These are phyloP conservation scores for Monomorium pharaonis DNA, from an alignment of 1,140 invertebrate species.

Conservation along the genomic window DNA sequence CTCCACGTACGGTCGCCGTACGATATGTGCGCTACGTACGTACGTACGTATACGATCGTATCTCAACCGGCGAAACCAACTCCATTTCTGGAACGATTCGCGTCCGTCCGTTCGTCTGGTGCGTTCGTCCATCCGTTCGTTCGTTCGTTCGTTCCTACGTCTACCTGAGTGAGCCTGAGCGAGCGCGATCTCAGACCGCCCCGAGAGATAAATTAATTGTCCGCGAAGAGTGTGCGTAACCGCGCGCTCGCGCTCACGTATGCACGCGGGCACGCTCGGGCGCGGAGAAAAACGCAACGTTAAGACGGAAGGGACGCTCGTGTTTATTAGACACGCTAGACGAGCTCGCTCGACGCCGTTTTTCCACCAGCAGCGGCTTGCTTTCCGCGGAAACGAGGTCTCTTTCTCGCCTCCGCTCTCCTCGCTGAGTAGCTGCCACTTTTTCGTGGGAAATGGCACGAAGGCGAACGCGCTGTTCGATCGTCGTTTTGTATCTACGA, in stretches of 20 bases:
- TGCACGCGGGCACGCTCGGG: constrained; percentile 19
- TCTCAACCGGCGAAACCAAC: constrained; percentile 81
- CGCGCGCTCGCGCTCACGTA: constrained; percentile 33
- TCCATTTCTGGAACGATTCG: constrained; percentile 81
- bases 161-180: constrained; percentile 54
- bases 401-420: neutral
- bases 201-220: constrained; percentile 80
- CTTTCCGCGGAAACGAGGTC: constrained; percentile 39
- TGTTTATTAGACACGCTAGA: constrained; percentile 79
- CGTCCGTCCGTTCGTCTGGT: constrained; percentile 45
- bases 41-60: constrained; percentile 77
- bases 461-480: neutral
- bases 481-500: neutral
- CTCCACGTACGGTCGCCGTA: constrained; percentile 64
- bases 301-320: constrained; percentile 57
- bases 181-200: constrained; percentile 58
- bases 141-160: constrained; percentile 18
- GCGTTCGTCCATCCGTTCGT: constrained; percentile 58
- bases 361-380: constrained; percentile 50
- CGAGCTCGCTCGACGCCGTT: constrained; percentile 60
- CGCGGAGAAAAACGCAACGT: neutral
- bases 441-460: constrained; percentile 40
- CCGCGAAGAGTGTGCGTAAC: constrained; percentile 60
- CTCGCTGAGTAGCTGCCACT: neutral
- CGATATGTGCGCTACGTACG: constrained; percentile 53